Evolutionary conservation across 2,888 invertebrate genomes (phyloP).

Genomic region (Synanthedon tipuliformis): DNA sequence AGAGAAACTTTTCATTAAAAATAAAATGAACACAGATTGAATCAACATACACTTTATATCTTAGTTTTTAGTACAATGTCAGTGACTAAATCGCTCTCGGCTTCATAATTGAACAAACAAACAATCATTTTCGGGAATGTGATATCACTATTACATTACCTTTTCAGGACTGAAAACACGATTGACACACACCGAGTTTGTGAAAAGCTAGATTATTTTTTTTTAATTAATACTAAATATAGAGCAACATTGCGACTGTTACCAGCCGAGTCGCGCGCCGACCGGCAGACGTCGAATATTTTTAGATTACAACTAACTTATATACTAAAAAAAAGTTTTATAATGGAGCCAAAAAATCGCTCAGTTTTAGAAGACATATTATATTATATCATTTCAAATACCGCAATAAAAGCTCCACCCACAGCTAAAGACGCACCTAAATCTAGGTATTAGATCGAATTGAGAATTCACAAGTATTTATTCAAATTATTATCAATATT

Average conservation of each 20-base stretch:
- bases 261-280: not conserved
- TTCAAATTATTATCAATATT: no score
- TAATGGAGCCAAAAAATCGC: not conserved
- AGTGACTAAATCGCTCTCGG: slow-evolving; percentile 18
- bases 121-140: slow-evolving; percentile 47
- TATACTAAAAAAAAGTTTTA: not conserved
- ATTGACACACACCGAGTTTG: slow-evolving; percentile 36
- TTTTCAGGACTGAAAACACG: not conserved
- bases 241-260: not conserved
- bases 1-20: slow-evolving; percentile 59
- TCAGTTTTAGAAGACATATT: no score
- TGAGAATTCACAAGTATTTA: no score
- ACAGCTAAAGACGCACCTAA: slow-evolving; percentile 2
- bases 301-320: not conserved
- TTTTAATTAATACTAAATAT: slow-evolving; percentile 25
- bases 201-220: slow-evolving; percentile 28
- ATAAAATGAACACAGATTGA: slow-evolving; percentile 65
- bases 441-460: no score
- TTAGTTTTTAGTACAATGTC: slow-evolving; percentile 62
- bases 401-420: slow-evolving; percentile 1
- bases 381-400: no score
- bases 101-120: slow-evolving; percentile 36
- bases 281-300: not conserved
- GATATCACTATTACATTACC: slow-evolving; percentile 7
- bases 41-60: slow-evolving; percentile 70